Evolutionary conservation across 2,888 invertebrate genomes (phyloP).

Genomic region (Philonicus albiceps): DNA sequence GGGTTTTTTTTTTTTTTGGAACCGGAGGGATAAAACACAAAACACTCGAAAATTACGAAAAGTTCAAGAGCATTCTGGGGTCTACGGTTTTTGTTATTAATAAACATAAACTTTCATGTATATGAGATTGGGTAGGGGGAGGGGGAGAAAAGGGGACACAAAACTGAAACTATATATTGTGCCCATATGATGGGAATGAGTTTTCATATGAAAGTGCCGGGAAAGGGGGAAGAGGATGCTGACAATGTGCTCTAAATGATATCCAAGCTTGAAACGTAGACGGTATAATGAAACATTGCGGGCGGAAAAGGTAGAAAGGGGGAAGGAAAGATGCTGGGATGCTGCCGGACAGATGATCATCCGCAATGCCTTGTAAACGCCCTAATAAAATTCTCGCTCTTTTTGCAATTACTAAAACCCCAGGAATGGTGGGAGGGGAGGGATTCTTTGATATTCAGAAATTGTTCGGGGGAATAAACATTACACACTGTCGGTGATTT

Average conservation of each 20-base stretch:
- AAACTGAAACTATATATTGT: conserved; percentile 22
- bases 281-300: not conserved
- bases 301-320: no score
- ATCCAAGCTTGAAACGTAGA: not conserved
- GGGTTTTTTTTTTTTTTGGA: no score
- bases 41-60: conserved; percentile 34
- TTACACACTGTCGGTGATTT: not conserved
- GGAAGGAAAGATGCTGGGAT: not conserved
- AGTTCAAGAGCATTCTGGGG: conserved; percentile 37
- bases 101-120: conserved; percentile 40
- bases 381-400: conserved; percentile 24
- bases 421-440: no score
- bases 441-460: conserved; percentile 15
- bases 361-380: conserved; percentile 14
- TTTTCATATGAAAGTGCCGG: not conserved
- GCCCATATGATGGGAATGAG: conserved; percentile 32
- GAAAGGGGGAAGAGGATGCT: not conserved
- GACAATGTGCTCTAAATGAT: not conserved
- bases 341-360: conserved; percentile 31
- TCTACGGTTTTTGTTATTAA: conserved; percentile 22
- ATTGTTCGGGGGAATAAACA: not conserved
- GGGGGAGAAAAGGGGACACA: not conserved
- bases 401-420: conserved; percentile 7
- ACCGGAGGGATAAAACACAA: no score
- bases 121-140: not conserved